These are phyloP conservation scores for Cyclophora albipunctata DNA, from an alignment of 2,888 invertebrate species.

Conservation along the genomic window DNA sequence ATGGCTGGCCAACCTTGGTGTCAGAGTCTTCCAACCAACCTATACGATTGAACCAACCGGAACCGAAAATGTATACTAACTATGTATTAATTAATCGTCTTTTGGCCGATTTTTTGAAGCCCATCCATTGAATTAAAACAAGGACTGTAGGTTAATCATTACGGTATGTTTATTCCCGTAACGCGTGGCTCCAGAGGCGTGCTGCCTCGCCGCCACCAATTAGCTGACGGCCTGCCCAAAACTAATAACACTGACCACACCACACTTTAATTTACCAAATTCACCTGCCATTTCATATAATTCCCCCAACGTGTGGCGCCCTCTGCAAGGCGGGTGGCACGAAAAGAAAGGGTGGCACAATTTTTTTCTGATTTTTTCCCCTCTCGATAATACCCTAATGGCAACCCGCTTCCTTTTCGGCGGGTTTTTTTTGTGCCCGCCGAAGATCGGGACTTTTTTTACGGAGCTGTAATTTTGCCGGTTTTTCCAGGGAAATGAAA, in stretches of 20 bases:
- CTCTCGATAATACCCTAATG: slow-evolving; percentile 75
- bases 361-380: slow-evolving; percentile 71
- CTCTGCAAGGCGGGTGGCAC: slow-evolving; percentile 50
- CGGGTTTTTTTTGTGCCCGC: slow-evolving; percentile 48
- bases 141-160: too few species aligned
- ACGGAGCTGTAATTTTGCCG: slow-evolving; percentile 67
- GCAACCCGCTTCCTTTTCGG: slow-evolving; percentile 72
- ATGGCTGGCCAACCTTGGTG: too few species aligned
- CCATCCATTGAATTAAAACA: too few species aligned
- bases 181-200: too few species aligned
- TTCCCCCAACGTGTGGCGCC: slow-evolving; percentile 56
- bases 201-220: too few species aligned
- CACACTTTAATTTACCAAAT: slow-evolving; percentile 71
- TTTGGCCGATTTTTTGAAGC: too few species aligned
- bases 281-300: slow-evolving; percentile 69
- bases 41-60: too few species aligned
- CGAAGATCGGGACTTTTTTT: slow-evolving; percentile 70
- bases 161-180: too few species aligned
- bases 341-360: slow-evolving; percentile 72
- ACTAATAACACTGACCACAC: slow-evolving; percentile 63
- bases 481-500: slow-evolving; percentile 60
- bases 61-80: too few species aligned
- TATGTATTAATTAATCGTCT: too few species aligned
- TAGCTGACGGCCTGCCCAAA: too few species aligned
- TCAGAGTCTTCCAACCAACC: too few species aligned